A percentile compares a stretch with the other conserved stretches of the same genome.
These are phyloP conservation scores for Xyliphius kryptos DNA, from an alignment of 2,113 vertebrate genomes.

Conservation along the genomic window DNA sequence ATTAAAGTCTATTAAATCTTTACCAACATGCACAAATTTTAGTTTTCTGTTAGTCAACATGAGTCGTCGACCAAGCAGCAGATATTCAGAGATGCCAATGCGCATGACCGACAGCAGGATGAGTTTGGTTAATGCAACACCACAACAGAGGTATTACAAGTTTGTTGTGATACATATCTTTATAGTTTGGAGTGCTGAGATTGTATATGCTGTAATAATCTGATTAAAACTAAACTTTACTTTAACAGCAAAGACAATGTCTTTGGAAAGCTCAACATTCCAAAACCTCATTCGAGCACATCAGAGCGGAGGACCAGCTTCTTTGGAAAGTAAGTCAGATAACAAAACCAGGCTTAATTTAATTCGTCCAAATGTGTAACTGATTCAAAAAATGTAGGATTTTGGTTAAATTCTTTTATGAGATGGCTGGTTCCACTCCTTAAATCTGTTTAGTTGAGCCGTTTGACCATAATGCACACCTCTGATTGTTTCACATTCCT, in stretches of 20 bases:
- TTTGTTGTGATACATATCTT: neutral
- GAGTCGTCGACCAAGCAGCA: constrained; percentile 59
- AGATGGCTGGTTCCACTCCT: too few species aligned
- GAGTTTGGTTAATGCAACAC: constrained; percentile 76
- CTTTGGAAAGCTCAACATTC: constrained; percentile 77
- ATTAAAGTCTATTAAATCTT: neutral
- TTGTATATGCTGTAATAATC: neutral
- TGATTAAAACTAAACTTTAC: constrained; percentile 36
- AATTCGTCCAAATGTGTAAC: too few species aligned
- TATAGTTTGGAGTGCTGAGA: too few species aligned
- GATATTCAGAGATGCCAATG: constrained; percentile 72
- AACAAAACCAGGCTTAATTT: neutral
- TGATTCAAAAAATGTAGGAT: too few species aligned
- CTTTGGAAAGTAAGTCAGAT: constrained; percentile 70
- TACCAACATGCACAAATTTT: neutral
- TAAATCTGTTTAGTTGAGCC: too few species aligned
- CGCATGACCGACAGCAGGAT: constrained; percentile 82
- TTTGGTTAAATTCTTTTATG: too few species aligned
- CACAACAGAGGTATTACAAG: constrained; percentile 72
- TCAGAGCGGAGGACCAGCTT: constrained; percentile 83
- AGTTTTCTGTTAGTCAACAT: constrained; percentile 54
- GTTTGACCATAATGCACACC: too few species aligned
- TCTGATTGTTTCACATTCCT: too few species aligned
- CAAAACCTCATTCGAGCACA: constrained; percentile 67
- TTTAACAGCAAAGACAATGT: constrained; percentile 69